Evolutionary conservation across 2,113 vertebrate genomes (phyloP), one percentile per base, ranked within the genome.

Genomic region (Eurypyga helias): DNA sequence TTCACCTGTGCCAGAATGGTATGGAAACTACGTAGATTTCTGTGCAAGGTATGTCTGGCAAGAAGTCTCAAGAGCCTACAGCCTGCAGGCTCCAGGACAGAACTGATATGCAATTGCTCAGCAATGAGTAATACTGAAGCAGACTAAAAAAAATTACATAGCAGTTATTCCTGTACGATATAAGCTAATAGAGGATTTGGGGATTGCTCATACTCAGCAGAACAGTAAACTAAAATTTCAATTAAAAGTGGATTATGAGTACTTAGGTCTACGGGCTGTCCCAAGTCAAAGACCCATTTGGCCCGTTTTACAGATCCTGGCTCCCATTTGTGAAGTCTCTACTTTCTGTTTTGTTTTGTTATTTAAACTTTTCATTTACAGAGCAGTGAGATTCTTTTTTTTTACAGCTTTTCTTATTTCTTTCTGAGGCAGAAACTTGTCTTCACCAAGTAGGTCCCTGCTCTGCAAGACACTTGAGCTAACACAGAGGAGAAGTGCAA

Each of bases 221-320:
- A 91, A 84, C 21, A 87, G 48, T 84, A 87, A 87, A 77, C 38
- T 36, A 95, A 93, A 94, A 85, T 77, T 94, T 87, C 75, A 96
- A 48, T 94, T 87, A 93, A 58, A 94, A 87, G 33, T 69, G 77
- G 81, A 83, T 95, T 95, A 86, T 7, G 17, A 88, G 19, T 69
- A 67, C 65, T 87, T 78, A 76, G 13, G 70, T 82, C 96, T 90
- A 87, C 2, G 33, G 62, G 49, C 70, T 85, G 69, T 77, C 46
- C 62, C 70, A 67, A 87, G 70, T 29, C 65, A 45, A 82, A 91
- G 52, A 60, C 70, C 89, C 24, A 75, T 41, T 41, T 41, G 91
- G 77, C 6, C 23, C 0, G 0, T 72, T 95, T 82, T 76, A 77
- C 87, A 89, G 89, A 84, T 14, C 48, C 71, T 67, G 78, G 58